A percentile compares a stretch with the other conserved stretches of the same genome.
Conservation (phyloP, 2,797 vertebrate species). For the Muraenolepis orangiensis region DNA sequence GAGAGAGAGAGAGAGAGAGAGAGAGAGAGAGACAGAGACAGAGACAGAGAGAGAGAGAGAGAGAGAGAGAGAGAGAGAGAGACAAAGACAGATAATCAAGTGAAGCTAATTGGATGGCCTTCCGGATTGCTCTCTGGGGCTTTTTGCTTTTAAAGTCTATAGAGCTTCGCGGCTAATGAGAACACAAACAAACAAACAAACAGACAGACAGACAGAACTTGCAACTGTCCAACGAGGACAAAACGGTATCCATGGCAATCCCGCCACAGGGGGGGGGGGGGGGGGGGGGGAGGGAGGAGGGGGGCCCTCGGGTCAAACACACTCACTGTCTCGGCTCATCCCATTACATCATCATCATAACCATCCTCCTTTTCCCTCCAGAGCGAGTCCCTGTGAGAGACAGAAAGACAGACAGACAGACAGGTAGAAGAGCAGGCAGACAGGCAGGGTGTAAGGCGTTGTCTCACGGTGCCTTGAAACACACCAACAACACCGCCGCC, state of each 20-base stretch:
- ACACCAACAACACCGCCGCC: too few relatives aligned
- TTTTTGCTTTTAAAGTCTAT: neutral
- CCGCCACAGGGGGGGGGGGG: too few relatives aligned
- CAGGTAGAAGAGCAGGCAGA: too few relatives aligned
- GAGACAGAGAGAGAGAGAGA: slow-evolving; percentile 9
- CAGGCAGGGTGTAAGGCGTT: too few relatives aligned
- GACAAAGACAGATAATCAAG: neutral
- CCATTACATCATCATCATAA: neutral
- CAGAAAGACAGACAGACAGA: too few relatives aligned
- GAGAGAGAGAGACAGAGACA: too few relatives aligned
- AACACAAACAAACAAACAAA: neutral
- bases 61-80: slow-evolving; percentile 6
- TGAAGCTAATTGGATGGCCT: neutral
- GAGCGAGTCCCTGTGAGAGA: too few relatives aligned
- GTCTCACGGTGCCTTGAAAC: too few relatives aligned
- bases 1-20: slow-evolving; percentile 11
- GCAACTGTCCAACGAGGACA: neutral
- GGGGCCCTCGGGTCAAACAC: neutral
- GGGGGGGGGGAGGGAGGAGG: too few relatives aligned
- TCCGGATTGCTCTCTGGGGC: neutral
- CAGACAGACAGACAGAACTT: too few relatives aligned
- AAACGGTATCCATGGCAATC: neutral
- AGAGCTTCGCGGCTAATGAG: neutral
- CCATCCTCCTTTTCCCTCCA: neutral
- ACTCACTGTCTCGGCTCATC: neutral